Conservation (phyloP, 1,140 invertebrate species). For the Brachionus sp. region DNA sequence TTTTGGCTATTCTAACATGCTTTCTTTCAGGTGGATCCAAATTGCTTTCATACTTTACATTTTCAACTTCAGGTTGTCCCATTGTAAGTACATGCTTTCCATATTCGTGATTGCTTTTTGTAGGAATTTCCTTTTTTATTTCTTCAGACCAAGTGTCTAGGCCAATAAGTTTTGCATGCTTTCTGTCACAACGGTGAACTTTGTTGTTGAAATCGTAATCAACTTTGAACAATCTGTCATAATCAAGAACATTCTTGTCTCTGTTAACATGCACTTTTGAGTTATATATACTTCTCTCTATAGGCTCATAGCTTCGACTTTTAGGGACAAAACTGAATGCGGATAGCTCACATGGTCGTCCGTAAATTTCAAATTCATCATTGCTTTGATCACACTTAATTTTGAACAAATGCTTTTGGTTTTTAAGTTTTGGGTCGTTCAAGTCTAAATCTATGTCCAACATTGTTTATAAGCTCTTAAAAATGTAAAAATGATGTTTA, state of each 20-base stretch:
- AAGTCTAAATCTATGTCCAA: background rate
- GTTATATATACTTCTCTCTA: constrained; percentile 49
- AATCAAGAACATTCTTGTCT: constrained; percentile 48
- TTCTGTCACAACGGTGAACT: constrained; percentile 57
- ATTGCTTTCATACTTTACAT: constrained; percentile 42
- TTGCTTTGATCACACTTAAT: constrained; percentile 50
- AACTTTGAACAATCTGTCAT: constrained; percentile 54
- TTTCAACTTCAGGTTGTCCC: constrained; percentile 17
- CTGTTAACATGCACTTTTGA: background rate
- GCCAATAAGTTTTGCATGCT: constrained; percentile 57
- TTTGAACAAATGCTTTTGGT: constrained; percentile 42
- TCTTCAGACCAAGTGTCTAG: constrained; percentile 47
- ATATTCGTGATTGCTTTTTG: constrained; percentile 55
- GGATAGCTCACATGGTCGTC: constrained; percentile 57
- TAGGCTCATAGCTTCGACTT: constrained; percentile 48
- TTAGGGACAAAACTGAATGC: constrained; percentile 56
- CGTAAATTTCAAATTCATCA: constrained; percentile 52
- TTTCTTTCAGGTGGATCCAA: constrained; percentile 53
- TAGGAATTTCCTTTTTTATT: constrained; percentile 52
- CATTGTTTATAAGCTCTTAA: background rate
- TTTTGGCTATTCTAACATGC: constrained; percentile 54
- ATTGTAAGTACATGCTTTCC: constrained; percentile 52
- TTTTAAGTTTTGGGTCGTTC: constrained; percentile 9
- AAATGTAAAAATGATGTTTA: background rate
- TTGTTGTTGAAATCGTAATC: constrained; percentile 55